phyloP scores from a whole-genome alignment of 2,888 invertebrate genomes.

The Eilema griseolum region DNA sequence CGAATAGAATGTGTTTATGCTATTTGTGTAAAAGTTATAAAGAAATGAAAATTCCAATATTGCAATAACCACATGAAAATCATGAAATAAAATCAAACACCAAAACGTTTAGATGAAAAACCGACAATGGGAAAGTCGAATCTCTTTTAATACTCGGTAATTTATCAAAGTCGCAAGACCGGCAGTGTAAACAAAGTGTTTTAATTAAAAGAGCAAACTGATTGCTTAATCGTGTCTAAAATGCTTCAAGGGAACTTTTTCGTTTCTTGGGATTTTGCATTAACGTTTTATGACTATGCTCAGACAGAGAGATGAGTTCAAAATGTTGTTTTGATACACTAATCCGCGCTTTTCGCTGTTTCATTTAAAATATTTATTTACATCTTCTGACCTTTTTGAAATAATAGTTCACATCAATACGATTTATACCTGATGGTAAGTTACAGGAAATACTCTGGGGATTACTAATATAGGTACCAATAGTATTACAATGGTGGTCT shows the following conservation, averaged over 20 bases:
- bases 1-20: too few species aligned
- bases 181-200: constrained; percentile 67
- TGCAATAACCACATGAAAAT: neutral
- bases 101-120: constrained; percentile 40
- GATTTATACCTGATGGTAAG: too few species aligned
- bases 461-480: too few species aligned
- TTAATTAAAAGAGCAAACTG: constrained; percentile 70
- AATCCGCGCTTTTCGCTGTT: neutral
- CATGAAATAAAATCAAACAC: constrained; percentile 28
- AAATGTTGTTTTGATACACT: neutral
- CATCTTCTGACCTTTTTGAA: too few species aligned
- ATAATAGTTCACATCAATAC: too few species aligned
- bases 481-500: too few species aligned
- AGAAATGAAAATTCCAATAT: too few species aligned
- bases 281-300: constrained; percentile 31
- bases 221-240: constrained; percentile 66
- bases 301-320: constrained; percentile 11
- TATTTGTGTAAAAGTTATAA: neutral
- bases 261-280: constrained; percentile 29
- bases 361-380: neutral
- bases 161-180: constrained; percentile 68
- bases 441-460: too few species aligned
- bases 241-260: constrained; percentile 49
- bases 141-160: constrained; percentile 61
- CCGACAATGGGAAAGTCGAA: constrained; percentile 52